Percentiles rank a stretch among this genome's conserved stretches.
Evolutionary conservation across 2,888 invertebrate species (phyloP).

Genomic region (Villa cingulata): DNA sequence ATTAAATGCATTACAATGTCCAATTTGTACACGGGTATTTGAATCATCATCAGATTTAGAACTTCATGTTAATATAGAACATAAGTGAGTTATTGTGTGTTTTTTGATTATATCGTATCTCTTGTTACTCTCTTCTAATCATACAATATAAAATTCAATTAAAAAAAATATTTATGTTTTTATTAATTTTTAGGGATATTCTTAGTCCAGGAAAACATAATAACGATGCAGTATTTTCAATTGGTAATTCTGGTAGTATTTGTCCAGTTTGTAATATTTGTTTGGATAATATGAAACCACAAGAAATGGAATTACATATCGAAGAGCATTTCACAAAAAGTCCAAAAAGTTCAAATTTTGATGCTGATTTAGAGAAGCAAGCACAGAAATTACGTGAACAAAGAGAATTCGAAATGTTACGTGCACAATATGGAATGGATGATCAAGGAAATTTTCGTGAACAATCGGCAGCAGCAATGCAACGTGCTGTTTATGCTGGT

Average conservation of each 20-base stretch:
- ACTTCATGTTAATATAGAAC: constrained; percentile 73
- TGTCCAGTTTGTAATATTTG: constrained; percentile 38
- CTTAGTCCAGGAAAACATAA: constrained; percentile 21
- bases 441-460: constrained; percentile 68
- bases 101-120: too few relatives aligned
- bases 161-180: background rate
- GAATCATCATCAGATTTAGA: constrained; percentile 64
- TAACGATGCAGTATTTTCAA: constrained; percentile 22
- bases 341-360: constrained; percentile 18
- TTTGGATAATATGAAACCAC: constrained; percentile 29
- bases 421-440: constrained; percentile 83
- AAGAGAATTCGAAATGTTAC: constrained; percentile 62
- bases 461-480: constrained; percentile 61
- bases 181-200: constrained; percentile 19
- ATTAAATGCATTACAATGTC: constrained; percentile 52
- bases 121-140: too few relatives aligned
- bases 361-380: constrained; percentile 41
- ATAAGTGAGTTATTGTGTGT: constrained; percentile 72
- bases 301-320: constrained; percentile 56
- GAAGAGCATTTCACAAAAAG: constrained; percentile 59
- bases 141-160: too few relatives aligned
- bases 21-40: constrained; percentile 61
- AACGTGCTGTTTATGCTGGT: constrained; percentile 70
- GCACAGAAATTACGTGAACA: constrained; percentile 61
- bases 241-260: constrained; percentile 25